Base-by-base conservation (phyloP, 1,140 invertebrate species). In the Argopecten irradians region DNA sequence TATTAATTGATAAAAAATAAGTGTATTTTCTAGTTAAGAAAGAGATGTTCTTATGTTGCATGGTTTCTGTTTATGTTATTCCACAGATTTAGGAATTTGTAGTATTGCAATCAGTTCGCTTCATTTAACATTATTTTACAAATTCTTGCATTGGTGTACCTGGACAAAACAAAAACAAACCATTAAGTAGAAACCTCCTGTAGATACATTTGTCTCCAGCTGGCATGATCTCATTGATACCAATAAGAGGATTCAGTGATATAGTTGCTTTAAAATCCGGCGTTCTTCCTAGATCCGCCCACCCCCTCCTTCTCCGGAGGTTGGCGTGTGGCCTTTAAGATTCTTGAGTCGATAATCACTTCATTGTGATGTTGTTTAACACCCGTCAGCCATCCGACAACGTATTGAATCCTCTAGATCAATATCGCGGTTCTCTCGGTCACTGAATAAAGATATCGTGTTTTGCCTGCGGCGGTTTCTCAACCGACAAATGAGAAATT, bases 291-390 rank as follows among this genome's bases (percentile, higher is more conserved):
- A 1, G 55, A 28, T 71, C 55, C 55, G 55, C 55, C 55, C 55
- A 71, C 55, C 28, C 55, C 55, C 55, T 71, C 55, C 55, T 71
- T 46, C 55, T 16, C 55, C 55, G 22, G 55, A 28, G 8, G 55
- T 28, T 71, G 55, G 55, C 55, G 55, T 71, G 55, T 71, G 55
- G 55, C 55, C 55, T 71, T 71, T 28, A n/a, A 71, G 55, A 71
- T 71, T n/a, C 55, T 71, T 71, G 55, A 71, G 55, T 71, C 55
- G 55, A 71, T 71, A 71, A 71, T 71, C 55, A 71, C 55, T 5
- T 28, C 22, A 71, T 71, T 71, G 55, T 71, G 55, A 28, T 28
- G 28, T 71, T 71, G 55, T 71, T 71, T 71, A 16, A 71, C 55
- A 22, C 55, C n/a, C 55, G 55, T 71, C 55, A 71, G 55, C 22